These are phyloP conservation scores for Tetanocera ferruginea DNA, from an alignment of 2,888 invertebrate species.

Conservation along the genomic window DNA sequence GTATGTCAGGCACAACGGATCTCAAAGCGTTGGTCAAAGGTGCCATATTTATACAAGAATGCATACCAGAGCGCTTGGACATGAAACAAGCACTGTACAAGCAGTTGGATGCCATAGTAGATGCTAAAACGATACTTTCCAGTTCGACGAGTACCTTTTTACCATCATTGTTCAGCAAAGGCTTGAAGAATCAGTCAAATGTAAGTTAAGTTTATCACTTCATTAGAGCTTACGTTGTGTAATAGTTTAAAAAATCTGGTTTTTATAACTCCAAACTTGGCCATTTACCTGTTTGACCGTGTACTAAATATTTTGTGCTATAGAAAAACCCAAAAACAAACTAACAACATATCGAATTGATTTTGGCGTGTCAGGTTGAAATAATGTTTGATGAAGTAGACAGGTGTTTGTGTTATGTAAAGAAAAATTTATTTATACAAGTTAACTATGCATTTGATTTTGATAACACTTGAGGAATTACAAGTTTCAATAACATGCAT, in stretches of 20 bases:
- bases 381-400: too few relatives aligned
- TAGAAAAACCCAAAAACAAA: neutral
- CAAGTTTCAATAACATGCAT: too few relatives aligned
- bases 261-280: neutral
- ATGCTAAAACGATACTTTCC: slow-evolving; percentile 84
- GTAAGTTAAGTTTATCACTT: slow-evolving; percentile 63
- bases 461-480: too few relatives aligned
- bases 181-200: slow-evolving; percentile 79
- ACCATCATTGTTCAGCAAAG: slow-evolving; percentile 88
- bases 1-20: slow-evolving; percentile 81
- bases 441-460: too few relatives aligned
- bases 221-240: neutral
- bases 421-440: too few relatives aligned
- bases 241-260: too few relatives aligned
- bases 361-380: neutral
- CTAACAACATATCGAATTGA: neutral
- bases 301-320: neutral
- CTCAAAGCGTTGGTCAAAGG: slow-evolving; percentile 80
- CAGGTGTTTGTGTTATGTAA: too few relatives aligned
- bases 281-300: neutral
- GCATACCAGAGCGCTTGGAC: slow-evolving; percentile 90
- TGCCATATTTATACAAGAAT: slow-evolving; percentile 91
- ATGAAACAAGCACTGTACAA: slow-evolving; percentile 86
- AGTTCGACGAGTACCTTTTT: slow-evolving; percentile 95
- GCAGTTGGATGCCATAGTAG: slow-evolving; percentile 82